Percentiles rank a stretch among this genome's conserved stretches.
Evolutionary conservation across 1,140 invertebrate genomes (phyloP).

Genomic region (Drosophila arizonae): DNA sequence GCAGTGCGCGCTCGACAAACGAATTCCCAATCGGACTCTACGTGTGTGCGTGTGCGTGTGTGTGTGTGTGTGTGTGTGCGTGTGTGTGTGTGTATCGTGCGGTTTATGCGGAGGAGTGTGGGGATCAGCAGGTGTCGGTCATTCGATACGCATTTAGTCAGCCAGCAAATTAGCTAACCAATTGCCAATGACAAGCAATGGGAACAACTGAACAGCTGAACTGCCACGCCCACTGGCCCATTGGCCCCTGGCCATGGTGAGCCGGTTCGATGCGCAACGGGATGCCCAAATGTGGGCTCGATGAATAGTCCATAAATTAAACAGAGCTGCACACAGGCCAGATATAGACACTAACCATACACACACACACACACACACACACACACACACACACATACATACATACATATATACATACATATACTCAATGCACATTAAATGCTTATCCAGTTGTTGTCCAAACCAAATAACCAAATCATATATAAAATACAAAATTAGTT

Average conservation of each 20-base stretch:
- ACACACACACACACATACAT: too few relatives aligned
- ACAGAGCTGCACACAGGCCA: background rate
- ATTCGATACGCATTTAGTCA: slow-evolving; percentile 49
- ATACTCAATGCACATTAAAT: too few relatives aligned
- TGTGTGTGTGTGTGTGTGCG: too few relatives aligned
- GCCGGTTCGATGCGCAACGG: background rate
- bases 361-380: too few relatives aligned
- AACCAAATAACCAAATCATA: too few relatives aligned
- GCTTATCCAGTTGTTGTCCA: too few relatives aligned
- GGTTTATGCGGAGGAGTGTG: background rate
- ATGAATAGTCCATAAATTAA: slow-evolving; percentile 2
- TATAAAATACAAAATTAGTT: background rate
- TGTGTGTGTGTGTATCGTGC: too few relatives aligned
- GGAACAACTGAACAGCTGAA: too few relatives aligned
- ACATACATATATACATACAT: too few relatives aligned
- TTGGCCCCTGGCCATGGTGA: too few relatives aligned
- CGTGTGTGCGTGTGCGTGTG: too few relatives aligned
- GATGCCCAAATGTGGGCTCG: background rate
- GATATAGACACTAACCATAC: background rate
- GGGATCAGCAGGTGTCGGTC: background rate
- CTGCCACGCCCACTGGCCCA: background rate
- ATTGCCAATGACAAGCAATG: slow-evolving; percentile 61
- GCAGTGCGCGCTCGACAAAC: slow-evolving; percentile 25
- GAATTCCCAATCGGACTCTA: slow-evolving; percentile 1
- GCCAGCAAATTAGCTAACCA: slow-evolving; percentile 72